Percentiles rank a stretch among this genome's conserved stretches.
Conservation (phyloP, 2,113 vertebrate species). For the Tetraodon nigroviridis region DNA sequence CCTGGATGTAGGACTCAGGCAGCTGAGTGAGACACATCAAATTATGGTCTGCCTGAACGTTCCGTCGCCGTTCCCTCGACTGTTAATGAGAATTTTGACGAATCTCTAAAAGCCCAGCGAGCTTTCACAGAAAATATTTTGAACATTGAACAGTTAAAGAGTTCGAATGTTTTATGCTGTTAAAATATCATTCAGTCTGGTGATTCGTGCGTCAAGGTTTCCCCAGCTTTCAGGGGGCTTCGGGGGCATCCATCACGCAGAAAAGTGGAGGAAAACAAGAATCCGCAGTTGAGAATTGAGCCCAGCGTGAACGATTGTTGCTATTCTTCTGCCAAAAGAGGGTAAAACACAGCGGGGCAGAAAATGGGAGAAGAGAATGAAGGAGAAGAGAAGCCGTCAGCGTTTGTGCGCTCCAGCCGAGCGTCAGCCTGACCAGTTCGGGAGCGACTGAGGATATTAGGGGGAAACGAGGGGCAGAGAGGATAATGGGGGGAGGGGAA, state of each 20-base stretch:
- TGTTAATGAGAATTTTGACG: not conserved
- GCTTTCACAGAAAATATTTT: not conserved
- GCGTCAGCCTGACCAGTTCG: constrained; percentile 19
- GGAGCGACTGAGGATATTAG: constrained; percentile 18
- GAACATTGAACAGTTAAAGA: not conserved
- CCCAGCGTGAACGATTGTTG: too few relatives aligned
- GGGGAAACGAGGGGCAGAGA: constrained; percentile 7
- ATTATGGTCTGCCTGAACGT: too few relatives aligned
- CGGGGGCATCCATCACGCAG: not conserved
- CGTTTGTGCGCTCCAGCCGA: not conserved
- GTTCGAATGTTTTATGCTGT: not conserved
- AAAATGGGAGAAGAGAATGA: not conserved
- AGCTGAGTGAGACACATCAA: too few relatives aligned
- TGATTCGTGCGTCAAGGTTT: not conserved
- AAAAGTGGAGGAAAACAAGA: not conserved
- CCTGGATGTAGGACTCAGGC: too few relatives aligned
- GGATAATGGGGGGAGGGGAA: constrained; percentile 30
- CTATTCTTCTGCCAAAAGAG: not conserved
- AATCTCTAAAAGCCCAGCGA: not conserved
- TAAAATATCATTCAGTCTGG: not conserved
- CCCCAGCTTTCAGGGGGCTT: not conserved
- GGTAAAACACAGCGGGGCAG: not conserved
- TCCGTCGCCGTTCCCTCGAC: too few relatives aligned
- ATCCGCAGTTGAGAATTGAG: not conserved
- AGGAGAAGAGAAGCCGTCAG: constrained; percentile 1